Conservation (phyloP, 1,140 invertebrate genomes). For the Phenacoccus solenopsis region DNA sequence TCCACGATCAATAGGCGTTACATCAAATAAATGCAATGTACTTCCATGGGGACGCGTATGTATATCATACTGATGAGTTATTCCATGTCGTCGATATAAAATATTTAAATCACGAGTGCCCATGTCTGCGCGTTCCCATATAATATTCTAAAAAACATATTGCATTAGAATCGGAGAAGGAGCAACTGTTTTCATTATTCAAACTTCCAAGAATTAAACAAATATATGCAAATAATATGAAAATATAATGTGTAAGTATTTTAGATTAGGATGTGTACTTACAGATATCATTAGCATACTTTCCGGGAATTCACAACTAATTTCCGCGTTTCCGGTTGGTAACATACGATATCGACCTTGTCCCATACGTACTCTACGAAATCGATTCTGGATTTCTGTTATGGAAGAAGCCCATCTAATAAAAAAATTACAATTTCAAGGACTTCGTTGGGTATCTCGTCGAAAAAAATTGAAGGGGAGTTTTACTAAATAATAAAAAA, state of each 20-base stretch:
- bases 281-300: conserved; percentile 27
- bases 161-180: no score
- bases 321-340: conserved; percentile 26
- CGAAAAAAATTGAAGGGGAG: conserved; percentile 5
- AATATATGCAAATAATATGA: background rate
- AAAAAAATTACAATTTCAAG: conserved; percentile 21
- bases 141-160: conserved; percentile 26
- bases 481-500: background rate
- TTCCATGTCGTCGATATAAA: conserved; percentile 24
- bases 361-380: conserved; percentile 25
- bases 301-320: conserved; percentile 29
- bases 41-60: conserved; percentile 25
- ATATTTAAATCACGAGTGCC: conserved; percentile 24
- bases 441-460: no score
- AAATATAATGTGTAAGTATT: background rate
- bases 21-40: conserved; percentile 25
- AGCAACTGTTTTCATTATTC: background rate
- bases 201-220: background rate
- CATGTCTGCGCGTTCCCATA: conserved; percentile 29
- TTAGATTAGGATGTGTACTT: no score
- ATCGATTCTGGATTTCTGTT: conserved; percentile 22
- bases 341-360: conserved; percentile 26
- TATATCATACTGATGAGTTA: conserved; percentile 26
- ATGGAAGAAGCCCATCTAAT: conserved; percentile 22
- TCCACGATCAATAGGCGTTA: conserved; percentile 26